Conservation (phyloP, 2,888 invertebrate species). For the Lasius platythorax region DNA sequence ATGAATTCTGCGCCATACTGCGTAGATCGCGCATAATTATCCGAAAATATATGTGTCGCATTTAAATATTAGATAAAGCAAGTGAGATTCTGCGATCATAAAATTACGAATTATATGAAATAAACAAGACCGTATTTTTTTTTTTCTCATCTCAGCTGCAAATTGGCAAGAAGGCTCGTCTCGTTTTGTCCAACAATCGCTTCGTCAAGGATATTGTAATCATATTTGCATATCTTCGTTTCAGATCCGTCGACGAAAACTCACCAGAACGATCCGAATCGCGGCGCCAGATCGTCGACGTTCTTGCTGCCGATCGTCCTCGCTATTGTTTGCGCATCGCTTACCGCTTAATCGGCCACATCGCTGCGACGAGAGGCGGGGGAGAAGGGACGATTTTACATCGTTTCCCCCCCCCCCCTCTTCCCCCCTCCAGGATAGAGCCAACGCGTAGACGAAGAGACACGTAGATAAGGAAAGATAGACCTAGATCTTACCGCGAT, state of each 20-base stretch:
- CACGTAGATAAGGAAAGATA: constrained; percentile 45
- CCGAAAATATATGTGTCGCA: background rate
- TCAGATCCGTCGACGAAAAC: constrained; percentile 71
- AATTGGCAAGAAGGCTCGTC: background rate
- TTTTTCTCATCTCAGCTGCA: background rate
- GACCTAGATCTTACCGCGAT: constrained; percentile 33
- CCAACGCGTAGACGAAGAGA: constrained; percentile 56
- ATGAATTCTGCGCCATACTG: background rate
- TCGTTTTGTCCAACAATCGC: background rate
- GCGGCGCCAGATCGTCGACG: constrained; percentile 63
- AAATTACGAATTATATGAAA: background rate
- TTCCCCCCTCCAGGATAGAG: background rate
- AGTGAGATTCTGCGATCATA: background rate
- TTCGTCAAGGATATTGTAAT: background rate
- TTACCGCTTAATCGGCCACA: constrained; percentile 72
- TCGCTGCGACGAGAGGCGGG: constrained; percentile 50
- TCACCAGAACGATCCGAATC: constrained; percentile 56
- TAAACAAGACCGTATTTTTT: background rate
- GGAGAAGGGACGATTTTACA: constrained; percentile 65
- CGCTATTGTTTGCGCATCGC: constrained; percentile 62
- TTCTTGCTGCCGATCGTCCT: constrained; percentile 60
- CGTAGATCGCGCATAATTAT: background rate
- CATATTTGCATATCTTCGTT: constrained; percentile 41
- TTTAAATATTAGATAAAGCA: background rate
- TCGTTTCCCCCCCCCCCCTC: background rate